Percentiles rank a stretch among this genome's conserved stretches.
Evolutionary conservation across 2,113 vertebrate genomes (phyloP).

Genomic region (Ictidomys tridecemlineatus): DNA sequence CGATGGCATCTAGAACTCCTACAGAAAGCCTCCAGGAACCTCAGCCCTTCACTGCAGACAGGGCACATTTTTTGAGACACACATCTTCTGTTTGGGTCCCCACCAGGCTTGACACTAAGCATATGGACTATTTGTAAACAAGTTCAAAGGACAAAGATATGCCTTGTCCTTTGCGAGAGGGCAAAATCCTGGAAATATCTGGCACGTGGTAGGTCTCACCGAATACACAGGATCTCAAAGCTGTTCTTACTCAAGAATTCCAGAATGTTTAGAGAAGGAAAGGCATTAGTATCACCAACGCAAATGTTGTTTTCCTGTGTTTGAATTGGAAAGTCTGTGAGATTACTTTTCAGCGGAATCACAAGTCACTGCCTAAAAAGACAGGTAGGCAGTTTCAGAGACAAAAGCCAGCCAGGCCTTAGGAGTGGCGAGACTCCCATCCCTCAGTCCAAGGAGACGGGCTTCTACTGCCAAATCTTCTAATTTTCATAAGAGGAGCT

Average conservation of each 20-base stretch:
- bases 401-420: neutral
- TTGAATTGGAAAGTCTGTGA: neutral
- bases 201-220: neutral
- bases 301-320: neutral
- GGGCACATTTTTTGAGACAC: neutral
- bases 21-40: neutral
- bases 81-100: neutral
- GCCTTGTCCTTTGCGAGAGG: neutral
- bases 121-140: conserved; percentile 35
- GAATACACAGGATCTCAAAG: neutral
- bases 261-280: conserved; percentile 42
- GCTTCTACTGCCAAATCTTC: neutral
- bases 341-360: neutral
- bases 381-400: neutral
- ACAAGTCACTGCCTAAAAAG: neutral
- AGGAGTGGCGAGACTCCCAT: fast-evolving
- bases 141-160: neutral
- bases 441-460: neutral
- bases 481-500: neutral
- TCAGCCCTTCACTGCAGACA: neutral
- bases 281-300: neutral
- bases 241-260: conserved; percentile 3
- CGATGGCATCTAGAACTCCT: neutral
- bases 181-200: neutral
- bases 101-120: neutral